These are phyloP conservation scores for Chlorops oryzae DNA, from an alignment of 1,140 invertebrate species.

Conservation along the genomic window DNA sequence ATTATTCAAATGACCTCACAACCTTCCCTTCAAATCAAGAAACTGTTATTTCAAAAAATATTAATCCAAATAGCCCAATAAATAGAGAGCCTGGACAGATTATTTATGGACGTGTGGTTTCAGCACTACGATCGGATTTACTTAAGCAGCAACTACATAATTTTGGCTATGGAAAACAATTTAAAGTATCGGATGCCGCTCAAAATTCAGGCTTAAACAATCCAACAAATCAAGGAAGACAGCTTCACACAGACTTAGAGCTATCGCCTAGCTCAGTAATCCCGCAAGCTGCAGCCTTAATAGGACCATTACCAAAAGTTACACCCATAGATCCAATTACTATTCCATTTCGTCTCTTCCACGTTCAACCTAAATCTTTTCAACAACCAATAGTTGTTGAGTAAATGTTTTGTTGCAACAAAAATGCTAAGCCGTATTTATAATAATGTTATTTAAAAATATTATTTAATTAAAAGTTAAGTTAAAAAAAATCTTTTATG, in stretches of 20 bases:
- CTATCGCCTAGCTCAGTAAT: background rate
- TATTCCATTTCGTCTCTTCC: slow-evolving; percentile 31
- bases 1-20: slow-evolving; percentile 11
- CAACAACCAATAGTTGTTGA: slow-evolving; percentile 23
- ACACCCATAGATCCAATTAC: slow-evolving; percentile 17
- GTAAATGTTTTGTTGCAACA: no score
- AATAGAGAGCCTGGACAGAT: background rate
- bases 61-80: background rate
- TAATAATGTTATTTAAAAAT: no score
- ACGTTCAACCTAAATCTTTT: slow-evolving; percentile 33
- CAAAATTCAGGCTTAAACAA: background rate
- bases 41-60: slow-evolving; percentile 1
- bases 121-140: slow-evolving; percentile 8
- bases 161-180: slow-evolving; percentile 6
- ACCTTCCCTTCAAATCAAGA: slow-evolving; percentile 11
- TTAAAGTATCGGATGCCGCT: background rate
- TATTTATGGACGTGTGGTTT: background rate
- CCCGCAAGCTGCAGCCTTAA: slow-evolving; percentile 18
- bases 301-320: slow-evolving; percentile 20
- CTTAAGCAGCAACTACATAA: slow-evolving; percentile 11
- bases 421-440: no score
- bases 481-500: no score
- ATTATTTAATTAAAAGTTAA: no score
- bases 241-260: background rate
- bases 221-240: background rate